Conservation (phyloP, 2,113 vertebrate species). For the Bothrops jararaca region DNA sequence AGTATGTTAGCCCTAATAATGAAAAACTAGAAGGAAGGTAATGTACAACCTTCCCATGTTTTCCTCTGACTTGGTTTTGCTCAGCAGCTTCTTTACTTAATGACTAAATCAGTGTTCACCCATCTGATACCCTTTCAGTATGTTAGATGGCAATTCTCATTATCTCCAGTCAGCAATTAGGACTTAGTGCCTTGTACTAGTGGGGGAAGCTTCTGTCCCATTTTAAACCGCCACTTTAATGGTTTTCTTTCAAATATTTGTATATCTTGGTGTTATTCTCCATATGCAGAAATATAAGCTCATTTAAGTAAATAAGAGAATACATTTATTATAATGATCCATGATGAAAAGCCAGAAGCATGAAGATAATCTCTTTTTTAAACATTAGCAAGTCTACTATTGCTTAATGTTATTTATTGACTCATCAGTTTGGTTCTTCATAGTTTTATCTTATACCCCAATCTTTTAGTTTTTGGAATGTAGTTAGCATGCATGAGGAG, state of each 20-base stretch:
- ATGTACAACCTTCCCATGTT: not conserved
- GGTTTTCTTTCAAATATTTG: not conserved
- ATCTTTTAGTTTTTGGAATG: not conserved
- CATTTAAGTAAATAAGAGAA: not conserved
- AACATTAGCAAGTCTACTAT: not conserved
- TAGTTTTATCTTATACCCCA: not conserved
- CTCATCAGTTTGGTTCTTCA: not conserved
- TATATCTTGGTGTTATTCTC: not conserved
- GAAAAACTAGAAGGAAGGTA: not conserved
- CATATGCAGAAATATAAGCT: not conserved
- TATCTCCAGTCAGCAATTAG: not conserved
- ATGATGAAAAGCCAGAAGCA: not conserved
- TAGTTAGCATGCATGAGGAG: not conserved
- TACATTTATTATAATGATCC: not conserved
- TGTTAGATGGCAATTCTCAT: not conserved
- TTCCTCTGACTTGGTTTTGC: not conserved
- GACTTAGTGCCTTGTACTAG: not conserved
- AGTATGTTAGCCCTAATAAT: not conserved
- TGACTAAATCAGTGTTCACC: not conserved
- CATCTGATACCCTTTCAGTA: not conserved
- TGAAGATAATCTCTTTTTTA: not conserved
- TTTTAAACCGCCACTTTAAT: not conserved
- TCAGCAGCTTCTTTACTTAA: slow-evolving; percentile 3
- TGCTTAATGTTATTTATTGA: not conserved
- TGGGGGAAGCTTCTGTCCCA: not conserved